phyloP scores from a whole-genome alignment of 2,888 invertebrate genomes.

The Lasius platythorax region DNA sequence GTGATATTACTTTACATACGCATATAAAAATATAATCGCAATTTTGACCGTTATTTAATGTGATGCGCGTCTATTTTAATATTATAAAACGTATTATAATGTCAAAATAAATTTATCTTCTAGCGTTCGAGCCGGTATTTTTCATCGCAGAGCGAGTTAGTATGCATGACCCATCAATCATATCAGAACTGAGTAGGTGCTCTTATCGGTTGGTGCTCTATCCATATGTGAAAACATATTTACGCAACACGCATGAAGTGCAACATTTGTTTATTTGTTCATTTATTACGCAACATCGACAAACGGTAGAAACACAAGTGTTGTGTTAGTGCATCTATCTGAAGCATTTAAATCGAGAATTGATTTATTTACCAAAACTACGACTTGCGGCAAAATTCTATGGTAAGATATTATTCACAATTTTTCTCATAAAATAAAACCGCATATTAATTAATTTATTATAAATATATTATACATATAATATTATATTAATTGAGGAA shows the following conservation, averaged over 20 bases:
- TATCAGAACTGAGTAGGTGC: constrained; percentile 23
- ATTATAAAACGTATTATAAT: constrained; percentile 16
- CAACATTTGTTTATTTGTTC: constrained; percentile 36
- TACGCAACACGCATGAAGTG: constrained; percentile 26
- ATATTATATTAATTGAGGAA: background rate
- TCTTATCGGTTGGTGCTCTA: background rate
- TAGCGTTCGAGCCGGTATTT: constrained; percentile 17
- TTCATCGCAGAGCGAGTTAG: constrained; percentile 23
- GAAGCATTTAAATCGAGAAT: constrained; percentile 31
- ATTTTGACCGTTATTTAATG: background rate
- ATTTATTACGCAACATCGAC: constrained; percentile 24
- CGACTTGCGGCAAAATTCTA: background rate
- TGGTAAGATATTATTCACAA: background rate
- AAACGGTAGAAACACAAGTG: background rate
- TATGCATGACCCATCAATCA: constrained; percentile 31
- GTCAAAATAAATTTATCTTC: constrained; percentile 27
- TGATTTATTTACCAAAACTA: background rate
- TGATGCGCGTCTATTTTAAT: background rate
- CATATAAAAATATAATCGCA: background rate
- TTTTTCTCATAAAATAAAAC: background rate
- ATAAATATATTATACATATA: background rate
- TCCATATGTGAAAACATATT: constrained; percentile 19
- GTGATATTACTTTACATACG: background rate
- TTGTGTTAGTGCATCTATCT: background rate
- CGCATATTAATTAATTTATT: too few species aligned